A percentile compares a stretch with the other conserved stretches of the same genome.
Conservation (phyloP, 2,797 vertebrate species). For the Gorsachius magnificus region DNA sequence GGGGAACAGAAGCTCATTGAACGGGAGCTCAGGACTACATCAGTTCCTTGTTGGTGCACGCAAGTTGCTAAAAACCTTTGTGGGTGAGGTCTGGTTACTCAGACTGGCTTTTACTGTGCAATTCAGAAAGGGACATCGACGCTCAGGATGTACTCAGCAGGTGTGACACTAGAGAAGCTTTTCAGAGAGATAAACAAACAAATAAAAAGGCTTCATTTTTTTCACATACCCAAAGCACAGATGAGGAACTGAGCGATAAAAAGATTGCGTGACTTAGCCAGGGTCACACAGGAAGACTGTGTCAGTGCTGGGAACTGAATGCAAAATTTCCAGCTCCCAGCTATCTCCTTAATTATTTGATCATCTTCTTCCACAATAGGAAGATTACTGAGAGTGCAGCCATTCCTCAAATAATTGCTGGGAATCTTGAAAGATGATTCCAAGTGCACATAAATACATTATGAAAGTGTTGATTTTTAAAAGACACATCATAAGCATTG, state of each 20-base stretch:
- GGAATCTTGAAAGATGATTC: background rate
- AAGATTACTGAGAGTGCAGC: background rate
- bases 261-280: background rate
- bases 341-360: background rate
- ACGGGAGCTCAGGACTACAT: background rate
- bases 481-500: background rate
- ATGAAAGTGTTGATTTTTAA: background rate
- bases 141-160: background rate
- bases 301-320: constrained; percentile 13
- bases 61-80: background rate
- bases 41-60: background rate
- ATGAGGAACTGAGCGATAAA: constrained; percentile 32
- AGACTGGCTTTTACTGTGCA: background rate
- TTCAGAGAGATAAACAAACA: background rate
- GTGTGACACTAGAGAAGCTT: background rate
- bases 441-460: background rate
- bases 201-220: background rate
- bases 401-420: background rate
- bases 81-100: background rate
- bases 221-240: background rate
- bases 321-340: background rate
- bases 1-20: background rate
- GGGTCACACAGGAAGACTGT: constrained; percentile 6
- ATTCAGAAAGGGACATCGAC: background rate
- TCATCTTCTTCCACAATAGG: background rate